Evolutionary conservation across 1,140 invertebrate species (phyloP).

Genomic region (Leptonema lineaticorne): DNA sequence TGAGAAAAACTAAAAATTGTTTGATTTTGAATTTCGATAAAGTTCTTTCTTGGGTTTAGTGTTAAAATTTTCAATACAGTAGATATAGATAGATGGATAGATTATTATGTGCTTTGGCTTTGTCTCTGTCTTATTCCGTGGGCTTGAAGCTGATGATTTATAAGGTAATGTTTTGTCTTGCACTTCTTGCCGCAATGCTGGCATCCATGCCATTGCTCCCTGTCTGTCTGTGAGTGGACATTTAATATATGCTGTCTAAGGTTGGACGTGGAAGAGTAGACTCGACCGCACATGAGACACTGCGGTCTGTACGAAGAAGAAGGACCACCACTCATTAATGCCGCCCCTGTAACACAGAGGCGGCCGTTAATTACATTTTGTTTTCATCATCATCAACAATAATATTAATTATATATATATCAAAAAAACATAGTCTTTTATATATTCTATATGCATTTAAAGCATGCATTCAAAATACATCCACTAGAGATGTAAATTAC

Average conservation of each 20-base stretch:
- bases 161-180: slow-evolving; percentile 75
- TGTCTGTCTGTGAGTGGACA: slow-evolving; percentile 68
- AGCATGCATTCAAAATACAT: slow-evolving; percentile 39
- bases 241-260: slow-evolving; percentile 72
- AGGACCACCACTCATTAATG: slow-evolving; percentile 51
- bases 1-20: too few species aligned
- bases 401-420: too few species aligned
- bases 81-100: background rate
- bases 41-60: background rate
- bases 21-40: too few species aligned
- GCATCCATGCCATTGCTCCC: slow-evolving; percentile 70
- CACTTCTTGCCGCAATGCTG: slow-evolving; percentile 72
- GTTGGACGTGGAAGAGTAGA: slow-evolving; percentile 69
- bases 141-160: slow-evolving; percentile 73
- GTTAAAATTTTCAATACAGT: background rate
- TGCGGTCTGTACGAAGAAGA: slow-evolving; percentile 59
- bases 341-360: slow-evolving; percentile 60
- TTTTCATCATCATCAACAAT: slow-evolving; percentile 15
- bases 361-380: slow-evolving; percentile 46
- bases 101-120: slow-evolving; percentile 53
- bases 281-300: slow-evolving; percentile 67
- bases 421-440: slow-evolving; percentile 30
- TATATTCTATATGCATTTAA: slow-evolving; percentile 33
- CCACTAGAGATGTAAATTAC: slow-evolving; percentile 37
- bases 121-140: slow-evolving; percentile 71